Conservation (phyloP, 1,140 invertebrate species). For the Drosophila yakuba region DNA sequence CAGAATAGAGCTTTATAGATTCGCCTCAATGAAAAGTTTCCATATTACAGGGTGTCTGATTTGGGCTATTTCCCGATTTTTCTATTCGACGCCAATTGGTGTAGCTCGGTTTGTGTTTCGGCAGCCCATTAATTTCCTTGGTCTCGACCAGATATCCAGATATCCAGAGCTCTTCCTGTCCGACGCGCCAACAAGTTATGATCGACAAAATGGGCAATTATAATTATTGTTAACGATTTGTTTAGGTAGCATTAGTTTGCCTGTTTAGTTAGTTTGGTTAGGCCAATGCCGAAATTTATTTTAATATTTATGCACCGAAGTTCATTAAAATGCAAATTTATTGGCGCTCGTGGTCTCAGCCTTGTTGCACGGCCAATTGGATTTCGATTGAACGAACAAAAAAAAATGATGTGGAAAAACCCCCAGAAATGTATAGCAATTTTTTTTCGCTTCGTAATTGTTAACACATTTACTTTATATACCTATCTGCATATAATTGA, state of each 20-base stretch:
- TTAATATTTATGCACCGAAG: slow-evolving; percentile 79
- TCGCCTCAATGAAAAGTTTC: too few relatives aligned
- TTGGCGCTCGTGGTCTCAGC: slow-evolving; percentile 49
- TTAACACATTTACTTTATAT: slow-evolving; percentile 60
- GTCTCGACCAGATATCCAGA: slow-evolving; percentile 33
- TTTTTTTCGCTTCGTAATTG: slow-evolving; percentile 67
- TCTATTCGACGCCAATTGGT: slow-evolving; percentile 32
- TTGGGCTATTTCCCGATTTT: slow-evolving; percentile 17
- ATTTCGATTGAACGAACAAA: slow-evolving; percentile 45
- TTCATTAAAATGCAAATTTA: slow-evolving; percentile 79
- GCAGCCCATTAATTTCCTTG: slow-evolving; percentile 70
- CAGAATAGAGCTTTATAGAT: too few relatives aligned
- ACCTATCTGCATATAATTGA: slow-evolving; percentile 20
- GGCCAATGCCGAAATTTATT: slow-evolving; percentile 77
- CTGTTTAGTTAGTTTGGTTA: slow-evolving; percentile 60
- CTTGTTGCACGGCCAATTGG: slow-evolving; percentile 48
- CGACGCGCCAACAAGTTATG: slow-evolving; percentile 66
- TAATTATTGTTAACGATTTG: slow-evolving; percentile 82
- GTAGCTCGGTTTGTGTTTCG: slow-evolving; percentile 69
- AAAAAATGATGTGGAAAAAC: slow-evolving; percentile 42
- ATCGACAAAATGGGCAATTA: slow-evolving; percentile 75
- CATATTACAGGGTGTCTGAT: slow-evolving; percentile 3
- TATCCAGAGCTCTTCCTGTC: slow-evolving; percentile 66
- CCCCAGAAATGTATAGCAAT: slow-evolving; percentile 71
- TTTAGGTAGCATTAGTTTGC: slow-evolving; percentile 72